These are phyloP conservation scores for Capromys pilorides DNA, from an alignment of 2,797 vertebrate genomes.

Conservation along the genomic window DNA sequence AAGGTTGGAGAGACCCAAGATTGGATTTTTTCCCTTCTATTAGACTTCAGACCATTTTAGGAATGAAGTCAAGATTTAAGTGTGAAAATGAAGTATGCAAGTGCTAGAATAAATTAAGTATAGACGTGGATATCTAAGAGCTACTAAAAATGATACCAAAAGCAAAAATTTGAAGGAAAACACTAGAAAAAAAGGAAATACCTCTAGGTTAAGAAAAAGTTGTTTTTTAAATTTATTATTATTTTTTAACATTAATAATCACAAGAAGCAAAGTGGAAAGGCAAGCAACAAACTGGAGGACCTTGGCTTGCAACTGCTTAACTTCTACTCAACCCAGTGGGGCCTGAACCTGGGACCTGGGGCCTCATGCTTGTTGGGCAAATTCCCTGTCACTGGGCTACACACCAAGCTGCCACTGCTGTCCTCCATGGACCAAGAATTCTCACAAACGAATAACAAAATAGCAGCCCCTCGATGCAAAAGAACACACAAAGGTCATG, in stretches of 20 bases:
- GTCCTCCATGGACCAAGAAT: constrained; percentile 3
- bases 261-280: constrained; percentile 17
- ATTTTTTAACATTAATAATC: neutral
- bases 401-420: neutral
- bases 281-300: neutral
- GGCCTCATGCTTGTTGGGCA: neutral
- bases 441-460: constrained; percentile 49
- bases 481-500: neutral
- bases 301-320: neutral
- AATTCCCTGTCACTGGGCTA: neutral
- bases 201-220: constrained; percentile 21
- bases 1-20: neutral
- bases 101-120: constrained; percentile 34
- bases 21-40: neutral
- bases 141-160: neutral
- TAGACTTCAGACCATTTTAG: constrained; percentile 27
- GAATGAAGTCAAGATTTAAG: constrained; percentile 24
- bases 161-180: constrained; percentile 32
- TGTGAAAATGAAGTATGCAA: neutral
- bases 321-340: neutral
- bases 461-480: neutral
- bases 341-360: neutral
- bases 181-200: neutral
- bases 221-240: neutral
- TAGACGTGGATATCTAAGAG: neutral